Evolutionary conservation across 2,113 vertebrate species (phyloP).

Genomic region (Vulpes ferrilata): DNA sequence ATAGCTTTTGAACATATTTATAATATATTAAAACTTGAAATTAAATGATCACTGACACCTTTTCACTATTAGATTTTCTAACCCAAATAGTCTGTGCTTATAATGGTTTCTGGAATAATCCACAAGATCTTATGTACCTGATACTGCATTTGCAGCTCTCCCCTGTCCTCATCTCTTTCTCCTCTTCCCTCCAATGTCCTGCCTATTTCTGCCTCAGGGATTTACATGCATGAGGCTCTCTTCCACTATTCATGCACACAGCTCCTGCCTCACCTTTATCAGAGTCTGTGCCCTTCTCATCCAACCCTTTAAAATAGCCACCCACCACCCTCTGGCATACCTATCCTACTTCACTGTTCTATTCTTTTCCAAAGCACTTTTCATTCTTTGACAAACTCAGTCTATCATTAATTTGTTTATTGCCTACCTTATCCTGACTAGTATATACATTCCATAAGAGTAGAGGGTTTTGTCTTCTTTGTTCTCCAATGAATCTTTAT

Average conservation of each 20-base stretch:
- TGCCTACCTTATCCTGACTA: background rate
- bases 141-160: background rate
- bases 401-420: background rate
- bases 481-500: background rate
- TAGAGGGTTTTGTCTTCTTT: background rate
- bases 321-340: background rate
- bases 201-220: background rate
- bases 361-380: background rate
- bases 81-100: background rate
- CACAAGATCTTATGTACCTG: too few relatives aligned
- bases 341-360: background rate
- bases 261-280: background rate
- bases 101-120: background rate
- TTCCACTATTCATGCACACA: too few relatives aligned
- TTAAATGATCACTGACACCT: slow-evolving; percentile 41
- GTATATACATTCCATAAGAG: background rate
- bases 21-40: background rate
- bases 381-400: background rate
- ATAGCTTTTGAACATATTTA: slow-evolving; percentile 6
- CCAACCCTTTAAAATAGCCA: background rate
- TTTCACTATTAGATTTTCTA: background rate
- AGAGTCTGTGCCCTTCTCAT: background rate
- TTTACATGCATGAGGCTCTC: background rate
- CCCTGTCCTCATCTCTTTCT: background rate
- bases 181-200: background rate